These are phyloP conservation scores for Yponomeuta plumbellus DNA, from an alignment of 2,888 invertebrate species.

Conservation along the genomic window DNA sequence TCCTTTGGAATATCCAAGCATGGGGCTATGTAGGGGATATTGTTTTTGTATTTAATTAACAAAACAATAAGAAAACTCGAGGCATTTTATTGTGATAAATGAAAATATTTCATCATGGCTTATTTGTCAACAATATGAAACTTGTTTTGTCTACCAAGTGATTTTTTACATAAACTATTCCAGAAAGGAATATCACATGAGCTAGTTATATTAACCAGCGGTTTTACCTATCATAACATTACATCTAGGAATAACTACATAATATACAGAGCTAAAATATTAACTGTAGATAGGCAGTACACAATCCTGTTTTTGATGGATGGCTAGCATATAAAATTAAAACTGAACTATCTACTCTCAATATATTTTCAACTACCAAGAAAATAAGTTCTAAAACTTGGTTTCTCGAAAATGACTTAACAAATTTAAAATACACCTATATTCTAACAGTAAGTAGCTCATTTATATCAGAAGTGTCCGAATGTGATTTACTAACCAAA, in stretches of 20 bases:
- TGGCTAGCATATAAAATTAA: background rate
- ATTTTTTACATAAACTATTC: constrained; percentile 34
- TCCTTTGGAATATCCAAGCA: background rate
- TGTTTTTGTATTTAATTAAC: background rate
- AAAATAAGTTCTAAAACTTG: no score
- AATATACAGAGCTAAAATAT: constrained; percentile 5
- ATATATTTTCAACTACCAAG: no score
- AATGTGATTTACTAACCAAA: background rate
- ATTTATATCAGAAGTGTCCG: no score
- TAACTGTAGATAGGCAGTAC: background rate
- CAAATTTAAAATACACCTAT: no score
- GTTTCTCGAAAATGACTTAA: no score
- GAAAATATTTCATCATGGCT: constrained; percentile 46
- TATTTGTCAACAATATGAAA: constrained; percentile 47
- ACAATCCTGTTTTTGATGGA: background rate
- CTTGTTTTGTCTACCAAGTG: constrained; percentile 37
- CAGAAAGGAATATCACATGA: constrained; percentile 47
- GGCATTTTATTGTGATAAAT: constrained; percentile 58
- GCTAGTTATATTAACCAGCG: constrained; percentile 37
- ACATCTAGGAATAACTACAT: background rate
- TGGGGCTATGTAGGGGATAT: background rate
- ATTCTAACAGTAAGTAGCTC: background rate
- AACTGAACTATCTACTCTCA: no score
- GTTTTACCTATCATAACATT: constrained; percentile 19
- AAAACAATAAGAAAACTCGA: constrained; percentile 36